phyloP scores from a whole-genome alignment of 92 coral and sea anemone species.

The Zoanthus sociatus region DNA sequence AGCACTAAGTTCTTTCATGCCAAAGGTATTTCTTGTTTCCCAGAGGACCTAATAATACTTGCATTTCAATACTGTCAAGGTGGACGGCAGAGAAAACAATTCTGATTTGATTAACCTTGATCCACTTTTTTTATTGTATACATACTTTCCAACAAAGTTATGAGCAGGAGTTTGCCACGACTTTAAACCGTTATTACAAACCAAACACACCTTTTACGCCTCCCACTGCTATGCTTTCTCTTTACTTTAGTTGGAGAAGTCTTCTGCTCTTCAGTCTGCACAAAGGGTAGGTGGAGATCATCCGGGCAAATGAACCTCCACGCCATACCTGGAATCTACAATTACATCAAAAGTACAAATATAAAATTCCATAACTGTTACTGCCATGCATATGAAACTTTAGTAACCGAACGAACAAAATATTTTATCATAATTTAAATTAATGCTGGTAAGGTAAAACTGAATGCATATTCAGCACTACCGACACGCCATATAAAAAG shows the following conservation, averaged over 20 bases:
- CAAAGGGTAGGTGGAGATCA: conserved; percentile 62
- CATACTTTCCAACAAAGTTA: too few relatives aligned
- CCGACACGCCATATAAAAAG: background rate
- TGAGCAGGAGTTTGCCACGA: too few relatives aligned
- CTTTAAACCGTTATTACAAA: too few relatives aligned
- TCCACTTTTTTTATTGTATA: background rate
- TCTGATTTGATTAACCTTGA: background rate
- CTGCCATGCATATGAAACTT: background rate
- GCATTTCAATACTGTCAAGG: background rate
- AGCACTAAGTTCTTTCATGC: background rate
- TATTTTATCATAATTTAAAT: background rate
- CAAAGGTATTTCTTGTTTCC: background rate
- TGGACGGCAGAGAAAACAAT: background rate
- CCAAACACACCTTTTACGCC: conserved; percentile 36
- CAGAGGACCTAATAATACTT: background rate
- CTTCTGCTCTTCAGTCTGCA: conserved; percentile 54
- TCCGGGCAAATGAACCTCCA: conserved; percentile 3
- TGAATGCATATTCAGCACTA: background rate
- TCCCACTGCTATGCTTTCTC: conserved; percentile 44
- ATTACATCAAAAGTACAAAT: background rate
- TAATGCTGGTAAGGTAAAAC: background rate
- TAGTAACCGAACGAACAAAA: background rate
- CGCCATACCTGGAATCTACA: conserved; percentile 52
- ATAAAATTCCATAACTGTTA: background rate
- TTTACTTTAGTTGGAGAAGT: conserved; percentile 71